Conservation (phyloP, 2,888 invertebrate genomes). For the Selenia dentaria region DNA sequence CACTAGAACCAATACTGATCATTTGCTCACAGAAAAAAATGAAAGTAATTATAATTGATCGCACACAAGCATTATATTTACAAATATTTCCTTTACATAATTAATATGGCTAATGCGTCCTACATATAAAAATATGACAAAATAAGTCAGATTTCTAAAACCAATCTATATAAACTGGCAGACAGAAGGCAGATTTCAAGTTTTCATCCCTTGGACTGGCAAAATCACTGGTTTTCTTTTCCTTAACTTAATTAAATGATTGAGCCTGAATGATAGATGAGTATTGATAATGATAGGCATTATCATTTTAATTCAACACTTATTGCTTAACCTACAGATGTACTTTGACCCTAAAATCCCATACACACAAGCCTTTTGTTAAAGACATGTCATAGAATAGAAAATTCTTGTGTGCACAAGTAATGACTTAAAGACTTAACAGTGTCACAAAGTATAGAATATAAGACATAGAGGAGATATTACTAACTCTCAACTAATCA, state of each 20-base stretch:
- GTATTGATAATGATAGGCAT: slow-evolving; percentile 76
- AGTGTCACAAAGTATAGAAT: slow-evolving; percentile 9
- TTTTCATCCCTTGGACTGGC: slow-evolving; percentile 40
- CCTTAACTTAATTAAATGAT: slow-evolving; percentile 47
- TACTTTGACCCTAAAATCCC: slow-evolving; percentile 52
- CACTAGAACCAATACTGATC: slow-evolving; percentile 47
- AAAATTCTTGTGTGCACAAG: slow-evolving; percentile 14
- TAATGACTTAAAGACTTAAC: slow-evolving; percentile 1
- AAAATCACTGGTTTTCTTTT: slow-evolving; percentile 37
- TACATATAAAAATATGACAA: slow-evolving; percentile 56
- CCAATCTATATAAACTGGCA: slow-evolving; percentile 51
- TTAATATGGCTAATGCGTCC: slow-evolving; percentile 51
- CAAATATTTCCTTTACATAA: slow-evolving; percentile 54
- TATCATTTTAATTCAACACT: slow-evolving; percentile 66
- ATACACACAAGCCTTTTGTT: slow-evolving; percentile 22
- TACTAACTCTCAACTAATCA: too few species aligned
- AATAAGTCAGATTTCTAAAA: slow-evolving; percentile 37
- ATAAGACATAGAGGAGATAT: too few species aligned
- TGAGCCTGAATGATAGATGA: slow-evolving; percentile 70
- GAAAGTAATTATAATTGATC: slow-evolving; percentile 42
- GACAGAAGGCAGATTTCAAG: slow-evolving; percentile 39
- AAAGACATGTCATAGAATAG: slow-evolving; percentile 1
- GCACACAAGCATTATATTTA: slow-evolving; percentile 59
- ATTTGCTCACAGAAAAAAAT: slow-evolving; percentile 40
- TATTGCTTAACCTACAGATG: slow-evolving; percentile 67